phyloP scores from a whole-genome alignment of 92 coral and sea anemone genomes.

The Epizoanthus fatuus region DNA sequence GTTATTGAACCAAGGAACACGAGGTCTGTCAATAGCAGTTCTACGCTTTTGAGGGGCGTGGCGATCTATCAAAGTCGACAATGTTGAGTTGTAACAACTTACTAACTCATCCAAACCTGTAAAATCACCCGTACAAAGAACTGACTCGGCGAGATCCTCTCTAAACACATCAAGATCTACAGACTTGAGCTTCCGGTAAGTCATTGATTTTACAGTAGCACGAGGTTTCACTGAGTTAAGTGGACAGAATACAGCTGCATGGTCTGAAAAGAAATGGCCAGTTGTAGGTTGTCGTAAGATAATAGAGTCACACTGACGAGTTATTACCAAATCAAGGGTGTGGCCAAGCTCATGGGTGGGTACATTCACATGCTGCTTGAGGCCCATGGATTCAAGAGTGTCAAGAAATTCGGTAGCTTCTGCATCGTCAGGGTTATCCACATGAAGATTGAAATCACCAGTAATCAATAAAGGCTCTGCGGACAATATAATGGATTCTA shows the following conservation, averaged over 20 bases:
- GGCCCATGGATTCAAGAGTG: constrained; percentile 23
- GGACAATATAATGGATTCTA: not conserved
- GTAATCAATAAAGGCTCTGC: constrained; percentile 41
- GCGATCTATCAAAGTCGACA: constrained; percentile 60
- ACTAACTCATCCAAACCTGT: constrained; percentile 57
- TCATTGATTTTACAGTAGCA: constrained; percentile 44
- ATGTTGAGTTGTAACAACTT: constrained; percentile 59
- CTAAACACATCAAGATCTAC: constrained; percentile 47
- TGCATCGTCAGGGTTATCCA: constrained; percentile 25
- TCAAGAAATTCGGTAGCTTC: constrained; percentile 35
- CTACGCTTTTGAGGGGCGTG: constrained; percentile 54
- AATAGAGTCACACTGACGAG: not conserved
- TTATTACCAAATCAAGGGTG: constrained; percentile 20
- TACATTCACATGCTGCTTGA: constrained; percentile 31
- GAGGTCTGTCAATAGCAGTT: constrained; percentile 52
- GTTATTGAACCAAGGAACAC: constrained; percentile 60
- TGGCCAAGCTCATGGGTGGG: constrained; percentile 32
- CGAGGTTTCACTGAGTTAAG: constrained; percentile 65
- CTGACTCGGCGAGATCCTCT: constrained; percentile 46
- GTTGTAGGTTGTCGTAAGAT: constrained; percentile 6
- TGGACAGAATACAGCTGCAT: constrained; percentile 49
- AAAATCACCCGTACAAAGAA: constrained; percentile 27
- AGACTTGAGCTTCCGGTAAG: constrained; percentile 63
- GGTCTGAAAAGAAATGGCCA: constrained; percentile 71
- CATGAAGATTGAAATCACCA: constrained; percentile 60